Conservation (phyloP, 2,113 vertebrate species). For the Neodontobutis hainanensis region DNA sequence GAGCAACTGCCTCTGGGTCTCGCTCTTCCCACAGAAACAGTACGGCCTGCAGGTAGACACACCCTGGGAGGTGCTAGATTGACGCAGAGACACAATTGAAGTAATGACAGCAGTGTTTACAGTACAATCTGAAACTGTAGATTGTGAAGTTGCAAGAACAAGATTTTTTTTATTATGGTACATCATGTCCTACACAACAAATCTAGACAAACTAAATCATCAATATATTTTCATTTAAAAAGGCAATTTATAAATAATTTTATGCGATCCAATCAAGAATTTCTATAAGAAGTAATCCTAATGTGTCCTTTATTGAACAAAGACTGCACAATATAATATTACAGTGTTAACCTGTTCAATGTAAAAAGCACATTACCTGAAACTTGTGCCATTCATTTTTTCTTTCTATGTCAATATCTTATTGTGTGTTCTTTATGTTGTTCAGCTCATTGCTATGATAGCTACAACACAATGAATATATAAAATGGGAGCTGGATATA, state of each 20-base stretch:
- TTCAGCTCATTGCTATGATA: too few species aligned
- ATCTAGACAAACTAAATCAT: background rate
- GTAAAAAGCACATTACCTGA: background rate
- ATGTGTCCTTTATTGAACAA: too few species aligned
- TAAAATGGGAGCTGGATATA: too few species aligned
- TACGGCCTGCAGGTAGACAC: constrained; percentile 11
- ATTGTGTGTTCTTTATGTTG: too few species aligned
- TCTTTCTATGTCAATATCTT: too few species aligned
- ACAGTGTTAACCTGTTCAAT: background rate
- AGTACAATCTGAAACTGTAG: background rate
- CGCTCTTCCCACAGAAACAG: background rate
- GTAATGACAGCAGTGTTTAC: background rate
- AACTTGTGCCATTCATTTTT: too few species aligned
- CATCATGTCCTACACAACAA: background rate
- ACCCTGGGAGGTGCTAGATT: constrained; percentile 12
- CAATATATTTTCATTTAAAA: background rate
- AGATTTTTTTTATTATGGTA: background rate
- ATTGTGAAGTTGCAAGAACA: background rate
- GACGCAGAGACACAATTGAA: constrained; percentile 28
- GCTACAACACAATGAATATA: too few species aligned
- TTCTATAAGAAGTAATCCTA: too few species aligned
- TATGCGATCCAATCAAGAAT: background rate
- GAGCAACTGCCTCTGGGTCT: constrained; percentile 30
- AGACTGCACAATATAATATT: background rate
- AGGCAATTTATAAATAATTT: background rate